These are phyloP conservation scores for Aphidoletes aphidimyza DNA, from an alignment of 2,888 invertebrate genomes.

Conservation along the genomic window DNA sequence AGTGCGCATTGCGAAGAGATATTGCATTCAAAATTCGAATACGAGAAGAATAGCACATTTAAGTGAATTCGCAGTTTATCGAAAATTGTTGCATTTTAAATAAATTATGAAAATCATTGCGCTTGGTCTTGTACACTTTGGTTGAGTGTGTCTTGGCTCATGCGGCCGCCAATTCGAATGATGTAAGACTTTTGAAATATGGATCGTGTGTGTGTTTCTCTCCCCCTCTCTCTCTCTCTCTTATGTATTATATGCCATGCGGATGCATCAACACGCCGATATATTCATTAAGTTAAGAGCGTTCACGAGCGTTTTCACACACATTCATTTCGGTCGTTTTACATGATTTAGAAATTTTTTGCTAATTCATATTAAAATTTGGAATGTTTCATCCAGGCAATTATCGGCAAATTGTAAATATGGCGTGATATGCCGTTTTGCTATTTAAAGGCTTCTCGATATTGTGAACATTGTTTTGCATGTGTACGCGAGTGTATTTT, in stretches of 20 bases:
- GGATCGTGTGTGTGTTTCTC: not conserved
- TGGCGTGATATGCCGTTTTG: not conserved
- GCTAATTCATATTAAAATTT: conserved; percentile 21
- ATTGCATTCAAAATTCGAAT: too few species aligned
- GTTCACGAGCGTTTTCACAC: too few species aligned
- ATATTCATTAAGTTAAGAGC: too few species aligned
- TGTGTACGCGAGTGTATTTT: not conserved
- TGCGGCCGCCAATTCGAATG: not conserved
- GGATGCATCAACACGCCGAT: not conserved
- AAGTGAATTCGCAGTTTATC: conserved; percentile 44
- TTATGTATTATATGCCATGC: too few species aligned
- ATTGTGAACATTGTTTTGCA: too few species aligned
- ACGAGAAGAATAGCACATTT: conserved; percentile 35
- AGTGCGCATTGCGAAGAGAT: too few species aligned
- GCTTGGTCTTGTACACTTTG: not conserved
- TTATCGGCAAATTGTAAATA: not conserved
- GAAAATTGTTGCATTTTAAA: conserved; percentile 51
- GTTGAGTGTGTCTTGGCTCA: not conserved
- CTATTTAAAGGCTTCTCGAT: not conserved
- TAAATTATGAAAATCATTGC: conserved; percentile 45
- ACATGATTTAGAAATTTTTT: conserved; percentile 9
- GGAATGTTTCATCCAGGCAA: not conserved
- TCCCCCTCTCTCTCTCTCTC: too few species aligned
- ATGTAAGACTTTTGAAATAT: conserved; percentile 9
- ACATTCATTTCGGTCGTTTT: not conserved